These are phyloP conservation scores for Microplitis mediator DNA, from an alignment of 1,140 invertebrate species.

Conservation along the genomic window DNA sequence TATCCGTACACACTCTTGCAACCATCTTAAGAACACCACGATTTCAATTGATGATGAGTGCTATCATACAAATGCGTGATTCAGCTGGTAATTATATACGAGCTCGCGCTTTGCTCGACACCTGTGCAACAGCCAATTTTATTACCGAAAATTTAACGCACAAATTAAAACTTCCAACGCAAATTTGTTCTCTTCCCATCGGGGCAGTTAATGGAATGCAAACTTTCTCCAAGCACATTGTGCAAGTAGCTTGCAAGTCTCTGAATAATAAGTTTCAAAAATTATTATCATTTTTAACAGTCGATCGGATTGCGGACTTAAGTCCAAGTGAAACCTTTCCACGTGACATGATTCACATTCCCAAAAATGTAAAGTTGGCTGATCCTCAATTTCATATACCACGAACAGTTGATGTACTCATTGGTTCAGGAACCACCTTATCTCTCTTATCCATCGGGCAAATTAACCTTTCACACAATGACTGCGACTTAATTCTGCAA, in stretches of 20 bases:
- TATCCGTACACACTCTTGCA: no score
- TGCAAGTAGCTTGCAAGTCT: constrained; percentile 23
- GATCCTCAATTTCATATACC: constrained; percentile 29
- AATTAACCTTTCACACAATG: constrained; percentile 18
- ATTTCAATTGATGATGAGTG: constrained; percentile 34
- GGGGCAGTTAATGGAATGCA: constrained; percentile 19
- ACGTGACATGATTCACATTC: constrained; percentile 24
- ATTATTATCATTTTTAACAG: constrained; percentile 19
- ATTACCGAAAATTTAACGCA: constrained; percentile 25
- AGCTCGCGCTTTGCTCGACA: constrained; percentile 24
- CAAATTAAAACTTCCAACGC: constrained; percentile 21
- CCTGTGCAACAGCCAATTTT: constrained; percentile 29
- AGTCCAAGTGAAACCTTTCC: constrained; percentile 23
- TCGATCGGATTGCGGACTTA: constrained; percentile 25
- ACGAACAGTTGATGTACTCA: constrained; percentile 19
- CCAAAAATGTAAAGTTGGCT: constrained; percentile 28
- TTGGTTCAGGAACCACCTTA: constrained; percentile 23
- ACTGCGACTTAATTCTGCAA: constrained; percentile 14
- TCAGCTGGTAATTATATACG: no score
- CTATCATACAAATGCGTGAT: constrained; percentile 19
- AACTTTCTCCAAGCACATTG: constrained; percentile 18
- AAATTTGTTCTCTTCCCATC: constrained; percentile 8
- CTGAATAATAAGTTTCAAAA: constrained; percentile 23
- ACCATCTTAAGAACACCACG: no score
- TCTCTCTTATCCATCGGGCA: constrained; percentile 24